phyloP scores from a whole-genome alignment of 2,888 invertebrate species.

The Rhingia campestris region DNA sequence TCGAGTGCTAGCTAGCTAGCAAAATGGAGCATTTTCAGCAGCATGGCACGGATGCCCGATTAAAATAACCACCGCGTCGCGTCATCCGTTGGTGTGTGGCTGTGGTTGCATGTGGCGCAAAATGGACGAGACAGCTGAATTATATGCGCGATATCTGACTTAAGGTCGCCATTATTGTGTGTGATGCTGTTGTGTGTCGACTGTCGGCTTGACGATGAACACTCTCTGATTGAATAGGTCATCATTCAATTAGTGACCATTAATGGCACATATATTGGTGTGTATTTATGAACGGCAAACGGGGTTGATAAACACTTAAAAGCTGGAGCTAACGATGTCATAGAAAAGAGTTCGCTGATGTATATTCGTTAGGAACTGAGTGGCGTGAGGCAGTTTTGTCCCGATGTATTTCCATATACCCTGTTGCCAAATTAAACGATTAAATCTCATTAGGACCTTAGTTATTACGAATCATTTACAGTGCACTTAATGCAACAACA shows the following conservation, averaged over 20 bases:
- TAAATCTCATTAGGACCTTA: no score
- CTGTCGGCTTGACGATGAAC: constrained; percentile 40
- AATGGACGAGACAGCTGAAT: constrained; percentile 11
- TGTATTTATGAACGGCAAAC: constrained; percentile 21
- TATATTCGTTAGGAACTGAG: background rate
- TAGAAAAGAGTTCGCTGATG: constrained; percentile 6
- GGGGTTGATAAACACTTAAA: constrained; percentile 29
- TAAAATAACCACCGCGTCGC: background rate
- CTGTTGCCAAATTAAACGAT: no score
- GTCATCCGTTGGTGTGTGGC: constrained; percentile 13
- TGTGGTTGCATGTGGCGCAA: background rate
- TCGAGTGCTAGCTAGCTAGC: background rate
- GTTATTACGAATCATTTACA: no score
- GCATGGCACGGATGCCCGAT: constrained; percentile 1
- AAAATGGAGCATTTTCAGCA: constrained; percentile 20
- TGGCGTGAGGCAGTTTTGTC: no score
- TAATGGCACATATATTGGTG: constrained; percentile 51
- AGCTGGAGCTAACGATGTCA: background rate
- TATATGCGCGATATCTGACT: constrained; percentile 11
- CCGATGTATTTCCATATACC: no score
- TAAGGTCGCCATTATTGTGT: constrained; percentile 32
- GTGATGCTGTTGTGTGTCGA: constrained; percentile 34
- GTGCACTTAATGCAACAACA: no score
- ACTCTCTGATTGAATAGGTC: constrained; percentile 68
- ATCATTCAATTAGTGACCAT: constrained; percentile 66